These are phyloP conservation scores for Corythornis leucogaster DNA, from an alignment of 2,797 vertebrate species.

Conservation along the genomic window DNA sequence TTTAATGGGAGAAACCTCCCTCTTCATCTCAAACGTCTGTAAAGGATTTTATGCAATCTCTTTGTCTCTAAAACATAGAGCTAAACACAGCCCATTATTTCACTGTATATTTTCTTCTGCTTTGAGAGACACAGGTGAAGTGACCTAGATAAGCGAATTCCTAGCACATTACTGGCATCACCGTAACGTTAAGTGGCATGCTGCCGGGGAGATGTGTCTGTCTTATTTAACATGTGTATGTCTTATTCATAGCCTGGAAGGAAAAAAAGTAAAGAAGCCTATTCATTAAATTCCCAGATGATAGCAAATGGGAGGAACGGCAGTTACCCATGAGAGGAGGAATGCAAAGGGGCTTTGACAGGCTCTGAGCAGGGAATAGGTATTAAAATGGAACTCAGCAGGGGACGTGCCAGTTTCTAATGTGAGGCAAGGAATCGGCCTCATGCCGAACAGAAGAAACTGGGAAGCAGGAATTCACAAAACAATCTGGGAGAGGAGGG, in stretches of 20 bases:
- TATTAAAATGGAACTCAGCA: background rate
- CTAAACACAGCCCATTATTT: background rate
- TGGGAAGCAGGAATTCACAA: background rate
- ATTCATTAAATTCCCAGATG: background rate
- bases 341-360: background rate
- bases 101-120: background rate
- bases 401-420: background rate
- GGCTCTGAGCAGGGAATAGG: background rate
- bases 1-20: background rate
- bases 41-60: background rate
- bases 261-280: background rate
- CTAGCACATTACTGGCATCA: background rate
- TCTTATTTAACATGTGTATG: background rate
- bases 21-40: background rate
- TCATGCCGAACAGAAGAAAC: background rate
- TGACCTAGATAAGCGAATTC: background rate
- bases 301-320: background rate
- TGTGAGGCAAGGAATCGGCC: background rate
- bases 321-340: background rate
- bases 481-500: background rate
- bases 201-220: background rate
- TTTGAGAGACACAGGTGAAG: background rate
- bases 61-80: background rate
- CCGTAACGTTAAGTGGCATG: background rate
- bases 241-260: conserved; percentile 40